These are phyloP conservation scores for Zoanthus sociatus DNA, from an alignment of 92 coral and sea anemone genomes.

Conservation along the genomic window DNA sequence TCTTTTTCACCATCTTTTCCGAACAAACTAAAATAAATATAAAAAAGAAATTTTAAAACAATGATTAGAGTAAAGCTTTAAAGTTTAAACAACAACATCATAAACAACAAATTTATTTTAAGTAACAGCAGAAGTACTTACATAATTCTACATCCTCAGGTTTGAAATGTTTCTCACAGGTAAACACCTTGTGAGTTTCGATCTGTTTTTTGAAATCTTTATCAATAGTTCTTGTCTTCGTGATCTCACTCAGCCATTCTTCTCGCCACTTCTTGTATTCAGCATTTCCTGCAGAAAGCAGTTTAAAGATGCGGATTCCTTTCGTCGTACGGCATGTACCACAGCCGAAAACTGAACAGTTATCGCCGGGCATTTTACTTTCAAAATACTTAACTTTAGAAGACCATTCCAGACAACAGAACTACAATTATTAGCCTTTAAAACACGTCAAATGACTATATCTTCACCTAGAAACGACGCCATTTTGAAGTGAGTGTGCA, in stretches of 20 bases:
- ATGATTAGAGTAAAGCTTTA: background rate
- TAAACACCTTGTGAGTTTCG: conserved; percentile 35
- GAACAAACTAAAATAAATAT: conserved; percentile 47
- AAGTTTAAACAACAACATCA: background rate
- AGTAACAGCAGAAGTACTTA: conserved; percentile 31
- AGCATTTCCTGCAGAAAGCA: conserved; percentile 54
- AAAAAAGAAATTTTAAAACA: background rate
- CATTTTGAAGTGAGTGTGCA: background rate
- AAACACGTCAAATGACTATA: too few relatives aligned
- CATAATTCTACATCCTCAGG: conserved; percentile 54
- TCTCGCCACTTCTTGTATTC: conserved; percentile 57
- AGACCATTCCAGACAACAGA: background rate
- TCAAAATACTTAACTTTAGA: conserved; percentile 12
- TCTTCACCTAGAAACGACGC: background rate
- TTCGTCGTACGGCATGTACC: conserved; percentile 49
- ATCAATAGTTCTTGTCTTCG: conserved; percentile 48
- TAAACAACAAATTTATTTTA: background rate
- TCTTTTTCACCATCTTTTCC: conserved; percentile 63
- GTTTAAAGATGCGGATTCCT: conserved; percentile 47
- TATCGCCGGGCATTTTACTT: conserved; percentile 55
- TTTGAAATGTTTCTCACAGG: background rate
- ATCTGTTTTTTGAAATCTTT: conserved; percentile 57
- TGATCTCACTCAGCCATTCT: conserved; percentile 55
- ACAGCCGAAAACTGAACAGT: conserved; percentile 52
- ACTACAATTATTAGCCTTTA: too few relatives aligned